Conservation (phyloP, 2,797 vertebrate species). For the Sebastes diploproa region DNA sequence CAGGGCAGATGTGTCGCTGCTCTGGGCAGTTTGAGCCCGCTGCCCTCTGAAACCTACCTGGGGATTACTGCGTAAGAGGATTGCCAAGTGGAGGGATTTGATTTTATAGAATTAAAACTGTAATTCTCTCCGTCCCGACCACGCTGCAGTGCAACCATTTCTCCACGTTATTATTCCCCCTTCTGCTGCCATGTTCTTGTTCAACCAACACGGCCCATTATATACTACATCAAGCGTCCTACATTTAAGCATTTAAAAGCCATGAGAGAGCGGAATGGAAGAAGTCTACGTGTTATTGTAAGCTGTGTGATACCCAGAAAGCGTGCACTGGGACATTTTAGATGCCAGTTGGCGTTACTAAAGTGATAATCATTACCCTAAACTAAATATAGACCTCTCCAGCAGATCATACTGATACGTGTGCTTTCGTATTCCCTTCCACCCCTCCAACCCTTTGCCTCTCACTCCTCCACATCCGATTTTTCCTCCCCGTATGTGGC, state of each 20-base stretch:
- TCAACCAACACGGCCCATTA: conserved; percentile 12
- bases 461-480: conserved; percentile 55
- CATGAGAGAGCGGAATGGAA: neutral
- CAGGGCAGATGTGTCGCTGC: conserved; percentile 67
- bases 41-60: conserved; percentile 76
- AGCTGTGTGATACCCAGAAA: neutral
- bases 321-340: neutral
- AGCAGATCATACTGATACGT: neutral
- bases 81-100: conserved; percentile 76
- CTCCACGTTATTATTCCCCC: conserved; percentile 25
- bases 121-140: conserved; percentile 65
- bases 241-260: conserved; percentile 33
- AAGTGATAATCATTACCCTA: neutral
- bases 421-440: conserved; percentile 23
- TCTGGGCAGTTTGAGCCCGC: conserved; percentile 57
- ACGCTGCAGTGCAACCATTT: conserved; percentile 31
- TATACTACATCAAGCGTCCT: conserved; percentile 11
- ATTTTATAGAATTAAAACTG: conserved; percentile 80
- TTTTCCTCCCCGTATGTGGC: conserved; percentile 51
- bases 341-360: neutral
- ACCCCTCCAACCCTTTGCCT: conserved; percentile 25
- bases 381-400: conserved; percentile 25
- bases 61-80: conserved; percentile 79
- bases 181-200: neutral
- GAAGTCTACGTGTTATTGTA: neutral